Base-by-base conservation (phyloP, 2,888 invertebrate species). In the Cryptocephalus moraei region DNA sequence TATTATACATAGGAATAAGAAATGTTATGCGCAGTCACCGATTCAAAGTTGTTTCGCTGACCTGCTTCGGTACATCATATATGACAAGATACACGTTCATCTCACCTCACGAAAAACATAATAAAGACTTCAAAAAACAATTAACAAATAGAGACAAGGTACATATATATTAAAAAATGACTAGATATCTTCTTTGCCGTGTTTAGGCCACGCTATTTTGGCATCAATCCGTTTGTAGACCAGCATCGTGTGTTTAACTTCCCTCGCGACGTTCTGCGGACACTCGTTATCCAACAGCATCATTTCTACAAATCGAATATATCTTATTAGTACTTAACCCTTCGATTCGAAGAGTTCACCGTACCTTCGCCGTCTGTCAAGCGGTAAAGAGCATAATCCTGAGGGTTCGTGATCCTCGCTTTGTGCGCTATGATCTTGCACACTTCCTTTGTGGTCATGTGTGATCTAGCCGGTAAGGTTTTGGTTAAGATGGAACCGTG, bases 141-240 rank as follows among this genome's bases (percentile, higher is more conserved):
- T 50, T 47, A 49, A 46, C 46, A 49, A 51, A 46, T 43, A 46
- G 43, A 49, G 10, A 43, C 40, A 47, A 41, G 33, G 33, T 43
- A 50, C 45, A n/a, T 50, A 48, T 46, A 13, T 44, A 43, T 41
- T 41, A 43, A 47, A 52, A 49, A 49, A 57, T 61, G 61, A 61
- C 60, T 61, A 61, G 59, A 56, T 50, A 52, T 58, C 61, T 49
- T 60, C 56, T 56, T 63, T 61, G 57, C 61, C 63, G 62, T 79
- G 78, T 55, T 80, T 79, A 47, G 95, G 95, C 95, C 95, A 96
- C 48, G 94, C 94, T 58, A 96, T 95, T 74, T 94, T 95, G 32
- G 94, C 94, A 66, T 94, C 95, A 68, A 90, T 89, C 52, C 95
- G 78, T 73, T 95, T 94, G 75, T 91, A 96, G 12, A 93, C 95